Evolutionary conservation across 2,113 vertebrate genomes (phyloP).

Genomic region (Macrotis lagotis): DNA sequence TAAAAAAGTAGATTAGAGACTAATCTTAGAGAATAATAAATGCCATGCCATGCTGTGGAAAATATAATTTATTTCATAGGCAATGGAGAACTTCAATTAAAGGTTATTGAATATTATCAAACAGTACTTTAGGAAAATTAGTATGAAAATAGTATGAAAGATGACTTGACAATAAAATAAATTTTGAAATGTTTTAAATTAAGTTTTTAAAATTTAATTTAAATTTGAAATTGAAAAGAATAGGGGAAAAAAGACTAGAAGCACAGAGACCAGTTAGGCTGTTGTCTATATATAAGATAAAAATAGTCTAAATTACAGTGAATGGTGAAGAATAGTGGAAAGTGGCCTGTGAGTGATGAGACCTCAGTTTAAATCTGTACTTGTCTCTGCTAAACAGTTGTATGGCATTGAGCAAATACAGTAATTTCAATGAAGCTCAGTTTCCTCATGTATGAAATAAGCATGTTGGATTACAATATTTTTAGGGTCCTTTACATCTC

Average conservation of each 20-base stretch:
- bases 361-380: neutral
- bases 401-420: neutral
- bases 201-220: neutral
- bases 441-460: neutral
- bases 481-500: neutral
- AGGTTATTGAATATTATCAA: neutral
- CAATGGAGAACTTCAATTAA: neutral
- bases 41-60: neutral
- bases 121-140: neutral
- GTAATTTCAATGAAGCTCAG: neutral
- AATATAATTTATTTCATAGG: neutral
- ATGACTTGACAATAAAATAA: neutral
- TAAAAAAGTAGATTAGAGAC: neutral
- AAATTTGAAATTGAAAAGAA: neutral
- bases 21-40: neutral
- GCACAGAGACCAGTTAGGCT: neutral
- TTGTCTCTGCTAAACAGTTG: neutral
- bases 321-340: neutral
- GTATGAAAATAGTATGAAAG: neutral
- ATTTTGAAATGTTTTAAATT: neutral
- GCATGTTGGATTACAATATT: neutral
- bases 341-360: neutral
- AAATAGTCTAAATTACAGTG: neutral
- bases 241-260: neutral
- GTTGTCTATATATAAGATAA: neutral